Percentiles rank a stretch among this genome's conserved stretches.
phyloP scores from a whole-genome alignment of 2,888 invertebrate genomes.

The Lymantria monacha region DNA sequence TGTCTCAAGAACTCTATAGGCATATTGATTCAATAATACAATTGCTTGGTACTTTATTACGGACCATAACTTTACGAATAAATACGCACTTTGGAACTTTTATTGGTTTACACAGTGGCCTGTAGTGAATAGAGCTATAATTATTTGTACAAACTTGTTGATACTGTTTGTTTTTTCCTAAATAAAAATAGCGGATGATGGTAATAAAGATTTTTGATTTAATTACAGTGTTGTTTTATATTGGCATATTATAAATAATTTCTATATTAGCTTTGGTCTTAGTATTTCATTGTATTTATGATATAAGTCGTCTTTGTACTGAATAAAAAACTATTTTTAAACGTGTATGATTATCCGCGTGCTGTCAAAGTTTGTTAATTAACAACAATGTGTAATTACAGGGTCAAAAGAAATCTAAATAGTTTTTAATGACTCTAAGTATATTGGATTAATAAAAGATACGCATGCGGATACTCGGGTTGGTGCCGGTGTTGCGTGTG shows the following conservation, averaged over 20 bases:
- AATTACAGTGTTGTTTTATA: not conserved
- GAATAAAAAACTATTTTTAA: too few relatives aligned
- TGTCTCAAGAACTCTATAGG: slow-evolving; percentile 13
- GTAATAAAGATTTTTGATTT: not conserved
- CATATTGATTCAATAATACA: slow-evolving; percentile 66
- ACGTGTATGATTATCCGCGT: too few relatives aligned
- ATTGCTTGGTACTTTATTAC: slow-evolving; percentile 55
- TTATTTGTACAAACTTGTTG: slow-evolving; percentile 3
- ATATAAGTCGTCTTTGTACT: too few relatives aligned
- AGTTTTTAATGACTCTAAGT: too few relatives aligned
- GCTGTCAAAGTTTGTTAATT: too few relatives aligned
- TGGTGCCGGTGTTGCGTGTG: too few relatives aligned
- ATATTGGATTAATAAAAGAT: too few relatives aligned
- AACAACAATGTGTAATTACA: too few relatives aligned
- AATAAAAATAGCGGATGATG: not conserved
- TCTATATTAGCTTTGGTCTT: too few relatives aligned
- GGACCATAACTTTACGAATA: slow-evolving; percentile 63
- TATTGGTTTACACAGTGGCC: slow-evolving; percentile 43
- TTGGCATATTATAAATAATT: not conserved
- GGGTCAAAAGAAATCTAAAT: too few relatives aligned
- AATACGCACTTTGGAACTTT: slow-evolving; percentile 62
- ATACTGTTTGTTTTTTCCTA: slow-evolving; percentile 1
- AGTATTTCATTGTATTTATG: too few relatives aligned
- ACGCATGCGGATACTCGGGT: too few relatives aligned
- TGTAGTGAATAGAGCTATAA: not conserved